Evolutionary conservation across 2,888 invertebrate genomes (phyloP).

Genomic region (Ichneumon xanthorius): DNA sequence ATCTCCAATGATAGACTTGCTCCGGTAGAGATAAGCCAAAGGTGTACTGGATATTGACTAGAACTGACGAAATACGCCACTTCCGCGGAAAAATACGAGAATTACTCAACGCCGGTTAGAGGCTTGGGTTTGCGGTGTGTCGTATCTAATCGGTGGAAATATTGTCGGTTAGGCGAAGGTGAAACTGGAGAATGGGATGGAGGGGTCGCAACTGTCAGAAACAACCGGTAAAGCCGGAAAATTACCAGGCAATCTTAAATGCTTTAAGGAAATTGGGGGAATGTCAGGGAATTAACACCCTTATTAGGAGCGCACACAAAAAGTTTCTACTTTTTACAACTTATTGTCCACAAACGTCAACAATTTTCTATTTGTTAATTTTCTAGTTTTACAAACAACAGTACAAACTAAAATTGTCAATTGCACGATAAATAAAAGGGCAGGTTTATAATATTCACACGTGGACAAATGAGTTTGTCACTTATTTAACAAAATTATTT

Average conservation of each 20-base stretch:
- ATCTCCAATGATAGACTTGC: not conserved
- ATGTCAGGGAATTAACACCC: too few relatives aligned
- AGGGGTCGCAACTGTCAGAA: not conserved
- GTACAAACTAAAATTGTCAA: too few relatives aligned
- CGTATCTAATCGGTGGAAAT: slow-evolving; percentile 79
- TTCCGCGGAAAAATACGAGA: slow-evolving; percentile 1
- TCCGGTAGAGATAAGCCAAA: not conserved
- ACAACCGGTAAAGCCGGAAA: too few relatives aligned
- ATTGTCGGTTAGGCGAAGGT: slow-evolving; percentile 71
- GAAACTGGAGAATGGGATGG: slow-evolving; percentile 61
- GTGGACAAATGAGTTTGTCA: too few relatives aligned
- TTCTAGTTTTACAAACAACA: too few relatives aligned
- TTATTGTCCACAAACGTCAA: too few relatives aligned
- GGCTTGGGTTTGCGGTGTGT: slow-evolving; percentile 71
- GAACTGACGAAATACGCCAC: not conserved
- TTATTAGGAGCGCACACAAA: too few relatives aligned
- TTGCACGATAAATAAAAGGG: too few relatives aligned
- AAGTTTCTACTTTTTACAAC: too few relatives aligned
- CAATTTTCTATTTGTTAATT: too few relatives aligned
- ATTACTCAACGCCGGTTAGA: slow-evolving; percentile 62
- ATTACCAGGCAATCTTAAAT: not conserved
- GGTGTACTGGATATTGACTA: not conserved
- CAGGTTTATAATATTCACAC: too few relatives aligned
- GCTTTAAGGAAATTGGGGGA: not conserved
- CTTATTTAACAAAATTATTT: too few relatives aligned